These are phyloP conservation scores for Piscicola geometra DNA, from an alignment of 2,888 invertebrate genomes.

Conservation along the genomic window DNA sequence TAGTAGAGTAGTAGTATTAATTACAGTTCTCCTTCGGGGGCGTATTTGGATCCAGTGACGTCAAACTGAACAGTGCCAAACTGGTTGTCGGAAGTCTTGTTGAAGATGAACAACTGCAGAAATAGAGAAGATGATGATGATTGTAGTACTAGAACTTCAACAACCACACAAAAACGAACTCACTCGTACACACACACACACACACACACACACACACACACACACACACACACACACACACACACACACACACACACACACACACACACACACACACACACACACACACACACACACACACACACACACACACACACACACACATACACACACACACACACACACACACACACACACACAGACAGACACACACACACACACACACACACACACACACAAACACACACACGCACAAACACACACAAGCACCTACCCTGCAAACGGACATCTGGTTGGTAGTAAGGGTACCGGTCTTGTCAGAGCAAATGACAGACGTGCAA, in stretches of 20 bases:
- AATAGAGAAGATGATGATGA: background rate
- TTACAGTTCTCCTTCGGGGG: slow-evolving; percentile 88
- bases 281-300: too few species aligned
- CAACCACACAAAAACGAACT: too few species aligned
- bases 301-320: too few species aligned
- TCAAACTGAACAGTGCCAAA: slow-evolving; percentile 92
- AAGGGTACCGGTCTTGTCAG: slow-evolving; percentile 97
- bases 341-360: too few species aligned
- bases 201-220: background rate
- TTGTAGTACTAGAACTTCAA: too few species aligned
- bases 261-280: too few species aligned
- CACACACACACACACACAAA: too few species aligned
- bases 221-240: background rate
- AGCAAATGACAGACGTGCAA: slow-evolving; percentile 99
- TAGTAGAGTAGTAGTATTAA: slow-evolving; percentile 40
- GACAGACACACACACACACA: too few species aligned
- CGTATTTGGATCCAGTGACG: slow-evolving; percentile 97
- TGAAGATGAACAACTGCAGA: slow-evolving; percentile 84
- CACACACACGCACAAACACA: too few species aligned
- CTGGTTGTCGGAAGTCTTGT: slow-evolving; percentile 82
- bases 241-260: background rate
- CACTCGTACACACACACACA: slow-evolving; percentile 6
- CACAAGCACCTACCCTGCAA: slow-evolving; percentile 63
- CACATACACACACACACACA: too few species aligned
- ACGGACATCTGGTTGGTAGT: slow-evolving; percentile 99